These are phyloP conservation scores for Seriola rivoliana DNA, from an alignment of 2,113 vertebrate genomes.

Conservation along the genomic window DNA sequence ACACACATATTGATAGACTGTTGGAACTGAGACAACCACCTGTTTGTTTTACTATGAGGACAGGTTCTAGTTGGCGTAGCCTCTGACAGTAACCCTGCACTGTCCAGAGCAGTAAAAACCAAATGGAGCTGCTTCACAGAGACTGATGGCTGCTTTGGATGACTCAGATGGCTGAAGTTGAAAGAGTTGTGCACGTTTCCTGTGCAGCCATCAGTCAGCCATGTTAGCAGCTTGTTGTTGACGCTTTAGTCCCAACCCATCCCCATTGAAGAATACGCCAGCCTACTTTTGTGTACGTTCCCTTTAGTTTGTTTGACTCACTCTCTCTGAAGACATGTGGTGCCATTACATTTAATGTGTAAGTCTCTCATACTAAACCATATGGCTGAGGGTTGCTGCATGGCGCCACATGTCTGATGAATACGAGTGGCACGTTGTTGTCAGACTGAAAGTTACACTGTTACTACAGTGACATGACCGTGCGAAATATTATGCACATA, in stretches of 20 bases:
- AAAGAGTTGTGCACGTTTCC: constrained; percentile 62
- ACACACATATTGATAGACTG: background rate
- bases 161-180: constrained; percentile 63
- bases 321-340: constrained; percentile 16
- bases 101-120: constrained; percentile 27
- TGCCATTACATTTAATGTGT: constrained; percentile 45
- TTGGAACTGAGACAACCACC: background rate
- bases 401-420: constrained; percentile 20
- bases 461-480: background rate
- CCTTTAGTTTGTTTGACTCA: constrained; percentile 50
- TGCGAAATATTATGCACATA: background rate
- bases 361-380: constrained; percentile 34
- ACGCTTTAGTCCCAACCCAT: constrained; percentile 14
- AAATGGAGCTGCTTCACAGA: constrained; percentile 38
- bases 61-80: background rate
- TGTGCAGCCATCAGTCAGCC: constrained; percentile 52
- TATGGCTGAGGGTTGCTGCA: constrained; percentile 26
- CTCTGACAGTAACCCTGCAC: background rate
- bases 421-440: constrained; percentile 15
- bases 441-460: background rate
- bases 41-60: constrained; percentile 13
- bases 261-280: constrained; percentile 19
- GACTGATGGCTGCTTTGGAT: constrained; percentile 57
- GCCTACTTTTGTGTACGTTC: constrained; percentile 1
- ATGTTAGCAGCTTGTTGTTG: constrained; percentile 47